Evolutionary conservation across 35 echinoderm and acorn worm genomes (phyloP), one percentile per base, ranked within the genome.

Genomic region (Ophiothrix spiculata): DNA sequence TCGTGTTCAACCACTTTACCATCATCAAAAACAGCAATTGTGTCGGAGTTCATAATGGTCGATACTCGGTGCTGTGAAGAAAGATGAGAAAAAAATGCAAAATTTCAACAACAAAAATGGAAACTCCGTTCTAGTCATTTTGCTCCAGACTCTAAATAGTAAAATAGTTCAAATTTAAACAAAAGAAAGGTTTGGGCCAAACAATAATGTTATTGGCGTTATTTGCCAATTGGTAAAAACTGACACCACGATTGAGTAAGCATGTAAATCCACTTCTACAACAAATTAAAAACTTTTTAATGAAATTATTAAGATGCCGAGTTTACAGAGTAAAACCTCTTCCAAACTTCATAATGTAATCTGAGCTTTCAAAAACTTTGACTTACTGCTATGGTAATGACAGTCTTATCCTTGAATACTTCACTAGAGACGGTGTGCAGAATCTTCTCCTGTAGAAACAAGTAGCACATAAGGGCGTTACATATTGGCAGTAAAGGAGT

Each of bases 331-430:
- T 74, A 74, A 74, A 25, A 6, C 33, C 4, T 12, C n/a, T 74
- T 8, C n/a, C n/a, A 6, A 4, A 29, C 33, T 25, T 74, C 16
- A 0, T 6, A 25, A 21, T 29, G 28, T 29, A 74, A 74, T 29
- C 15, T 4, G 63, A 4, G 63, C 8, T 4, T 15, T 23, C 38
- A 79, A 13, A 79, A 37, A 35, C 19, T 79, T 13, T 28, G 42
- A 87, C 85, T 87, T 60, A 87, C 85, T 11, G 85, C 85, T 19
- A 87, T 77, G n/a, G n/a, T n/a, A n/a, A n/a, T n/a, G n/a, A n/a
- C n/a, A n/a, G n/a, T n/a, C n/a, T n/a, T n/a, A n/a, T n/a, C n/a
- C n/a, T n/a, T n/a, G n/a, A n/a, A n/a, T n/a, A n/a, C n/a, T n/a
- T n/a, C n/a, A n/a, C n/a, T n/a, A n/a, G n/a, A n/a, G n/a, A n/a